Conservation (phyloP, 1,140 invertebrate species). For the Leguminivora glycinivorella region DNA sequence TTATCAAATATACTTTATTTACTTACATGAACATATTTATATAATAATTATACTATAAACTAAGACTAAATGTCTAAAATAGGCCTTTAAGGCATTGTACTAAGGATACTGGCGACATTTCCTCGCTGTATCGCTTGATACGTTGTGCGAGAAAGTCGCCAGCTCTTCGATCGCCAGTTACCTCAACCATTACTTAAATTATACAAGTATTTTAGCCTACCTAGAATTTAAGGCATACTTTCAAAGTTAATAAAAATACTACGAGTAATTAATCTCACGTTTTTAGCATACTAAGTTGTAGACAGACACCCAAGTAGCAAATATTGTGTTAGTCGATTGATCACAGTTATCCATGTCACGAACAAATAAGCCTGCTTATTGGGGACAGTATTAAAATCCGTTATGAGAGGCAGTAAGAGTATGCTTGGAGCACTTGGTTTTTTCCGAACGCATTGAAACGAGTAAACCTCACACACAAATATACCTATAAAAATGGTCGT, state of each 20-base stretch:
- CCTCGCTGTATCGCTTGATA: no score
- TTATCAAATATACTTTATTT: no score
- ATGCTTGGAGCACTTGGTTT: slow-evolving; percentile 26
- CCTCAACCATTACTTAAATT: no score
- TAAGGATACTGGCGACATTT: no score
- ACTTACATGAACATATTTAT: no score
- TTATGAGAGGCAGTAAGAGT: slow-evolving; percentile 27
- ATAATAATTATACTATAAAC: no score
- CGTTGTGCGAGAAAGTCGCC: no score
- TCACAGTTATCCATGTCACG: slow-evolving; percentile 23
- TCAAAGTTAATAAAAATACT: not conserved
- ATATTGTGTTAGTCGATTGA: slow-evolving; percentile 20
- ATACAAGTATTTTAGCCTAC: no score
- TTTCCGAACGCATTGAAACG: slow-evolving; percentile 25
- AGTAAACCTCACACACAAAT: slow-evolving; percentile 16
- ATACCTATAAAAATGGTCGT: slow-evolving; percentile 9
- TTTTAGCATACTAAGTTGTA: not conserved
- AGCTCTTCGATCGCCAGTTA: no score
- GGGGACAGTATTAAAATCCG: slow-evolving; percentile 19
- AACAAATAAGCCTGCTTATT: slow-evolving; percentile 26
- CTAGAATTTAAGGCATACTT: not conserved
- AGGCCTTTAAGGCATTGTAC: no score
- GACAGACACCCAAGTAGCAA: slow-evolving; percentile 7
- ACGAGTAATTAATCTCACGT: not conserved
- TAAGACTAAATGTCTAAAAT: no score